A percentile compares a stretch with the other conserved stretches of the same genome.
Conservation (phyloP, 2,113 vertebrate species). For the Tichodroma muraria region DNA sequence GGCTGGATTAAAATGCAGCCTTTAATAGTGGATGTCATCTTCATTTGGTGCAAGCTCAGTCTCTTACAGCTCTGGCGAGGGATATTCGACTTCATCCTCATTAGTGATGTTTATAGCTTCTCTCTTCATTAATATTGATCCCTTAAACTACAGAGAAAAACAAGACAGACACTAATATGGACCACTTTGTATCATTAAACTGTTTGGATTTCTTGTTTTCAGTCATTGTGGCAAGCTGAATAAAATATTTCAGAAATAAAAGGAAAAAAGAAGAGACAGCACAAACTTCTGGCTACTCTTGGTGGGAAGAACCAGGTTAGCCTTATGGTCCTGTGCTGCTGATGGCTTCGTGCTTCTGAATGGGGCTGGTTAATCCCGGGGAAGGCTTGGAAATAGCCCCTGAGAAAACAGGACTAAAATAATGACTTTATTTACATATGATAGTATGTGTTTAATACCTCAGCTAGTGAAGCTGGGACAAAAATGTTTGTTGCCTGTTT, state of each 20-base stretch:
- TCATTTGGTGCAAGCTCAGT: slow-evolving; percentile 45
- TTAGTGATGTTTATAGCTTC: slow-evolving; percentile 69
- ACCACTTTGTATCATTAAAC: slow-evolving; percentile 64
- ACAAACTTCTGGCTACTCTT: background rate
- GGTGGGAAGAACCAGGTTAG: background rate
- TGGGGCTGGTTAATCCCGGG: background rate
- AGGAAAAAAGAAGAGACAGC: background rate
- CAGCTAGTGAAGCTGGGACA: background rate
- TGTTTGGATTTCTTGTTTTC: slow-evolving; percentile 61
- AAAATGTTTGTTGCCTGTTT: background rate
- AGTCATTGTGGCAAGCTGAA: background rate
- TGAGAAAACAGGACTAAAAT: background rate
- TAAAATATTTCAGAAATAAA: slow-evolving; percentile 26
- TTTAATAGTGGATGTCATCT: slow-evolving; percentile 62
- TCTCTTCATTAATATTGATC: slow-evolving; percentile 75
- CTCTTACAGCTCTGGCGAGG: background rate
- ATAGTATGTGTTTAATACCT: background rate
- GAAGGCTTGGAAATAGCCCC: background rate
- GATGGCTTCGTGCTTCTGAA: background rate
- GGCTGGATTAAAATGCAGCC: slow-evolving; percentile 69
- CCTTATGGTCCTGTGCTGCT: background rate
- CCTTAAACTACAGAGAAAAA: slow-evolving; percentile 58
- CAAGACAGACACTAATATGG: slow-evolving; percentile 64
- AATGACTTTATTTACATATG: too few species aligned
- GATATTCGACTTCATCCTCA: slow-evolving; percentile 65